Evolutionary conservation across 2,113 vertebrate species (phyloP).

Genomic region (Lichenostomus cassidix): DNA sequence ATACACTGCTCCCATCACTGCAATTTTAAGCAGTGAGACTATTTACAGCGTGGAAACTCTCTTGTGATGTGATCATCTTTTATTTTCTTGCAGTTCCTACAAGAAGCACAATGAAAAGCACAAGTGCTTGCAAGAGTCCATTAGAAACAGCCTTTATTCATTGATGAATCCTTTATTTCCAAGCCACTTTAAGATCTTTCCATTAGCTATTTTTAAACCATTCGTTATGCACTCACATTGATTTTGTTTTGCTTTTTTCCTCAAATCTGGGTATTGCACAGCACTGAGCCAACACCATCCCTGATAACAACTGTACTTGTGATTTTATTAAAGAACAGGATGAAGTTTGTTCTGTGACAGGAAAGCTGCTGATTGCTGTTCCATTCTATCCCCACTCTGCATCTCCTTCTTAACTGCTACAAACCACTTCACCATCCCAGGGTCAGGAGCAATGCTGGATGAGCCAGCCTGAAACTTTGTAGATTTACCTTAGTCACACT

Average conservation of each 20-base stretch:
- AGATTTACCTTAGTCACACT: background rate
- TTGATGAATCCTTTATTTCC: slow-evolving; percentile 15
- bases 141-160: background rate
- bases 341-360: background rate
- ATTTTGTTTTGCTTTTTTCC: background rate
- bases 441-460: background rate
- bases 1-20: background rate
- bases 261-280: background rate
- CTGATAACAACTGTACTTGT: background rate
- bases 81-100: background rate
- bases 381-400: background rate
- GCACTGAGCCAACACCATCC: background rate
- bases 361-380: background rate
- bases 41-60: background rate
- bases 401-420: background rate
- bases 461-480: background rate
- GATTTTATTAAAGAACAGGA: background rate
- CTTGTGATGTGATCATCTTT: background rate
- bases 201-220: slow-evolving; percentile 26
- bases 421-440: background rate
- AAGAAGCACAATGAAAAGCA: background rate
- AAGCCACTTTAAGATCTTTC: background rate
- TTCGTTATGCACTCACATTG: background rate
- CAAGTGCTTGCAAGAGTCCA: background rate
- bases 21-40: background rate